These are phyloP conservation scores for Protaetia brevitarsis DNA, from an alignment of 1,140 invertebrate species.

Conservation along the genomic window DNA sequence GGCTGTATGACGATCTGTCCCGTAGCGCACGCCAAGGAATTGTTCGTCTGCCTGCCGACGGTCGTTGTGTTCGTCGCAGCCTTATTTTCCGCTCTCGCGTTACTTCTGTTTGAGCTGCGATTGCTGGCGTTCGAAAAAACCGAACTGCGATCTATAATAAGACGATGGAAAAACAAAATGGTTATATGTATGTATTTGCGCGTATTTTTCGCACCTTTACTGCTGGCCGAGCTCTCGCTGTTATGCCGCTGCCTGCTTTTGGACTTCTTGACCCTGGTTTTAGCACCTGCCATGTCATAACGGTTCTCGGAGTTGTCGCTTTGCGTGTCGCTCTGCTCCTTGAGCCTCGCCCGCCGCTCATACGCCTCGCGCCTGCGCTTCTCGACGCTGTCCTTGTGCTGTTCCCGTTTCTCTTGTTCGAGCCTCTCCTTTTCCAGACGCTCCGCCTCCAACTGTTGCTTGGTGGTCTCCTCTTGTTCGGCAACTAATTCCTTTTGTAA, in stretches of 20 bases:
- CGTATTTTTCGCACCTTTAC: constrained; percentile 30
- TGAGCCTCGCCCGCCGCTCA: constrained; percentile 32
- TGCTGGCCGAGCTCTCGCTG: constrained; percentile 27
- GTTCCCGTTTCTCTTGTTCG: constrained; percentile 24
- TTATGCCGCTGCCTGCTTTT: constrained; percentile 33
- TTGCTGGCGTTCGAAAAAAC: not conserved
- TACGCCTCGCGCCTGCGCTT: constrained; percentile 31
- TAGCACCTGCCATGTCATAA: constrained; percentile 44
- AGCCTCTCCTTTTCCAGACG: constrained; percentile 33
- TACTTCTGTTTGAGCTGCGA: not conserved
- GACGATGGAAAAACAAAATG: no score
- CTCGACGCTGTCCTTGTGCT: constrained; percentile 13
- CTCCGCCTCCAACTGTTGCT: constrained; percentile 45
- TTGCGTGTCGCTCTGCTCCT: constrained; percentile 29
- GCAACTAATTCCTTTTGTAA: not conserved
- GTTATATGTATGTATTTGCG: no score
- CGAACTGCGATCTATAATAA: constrained; percentile 16
- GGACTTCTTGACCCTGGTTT: constrained; percentile 36
- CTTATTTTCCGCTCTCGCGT: not conserved
- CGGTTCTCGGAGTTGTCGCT: constrained; percentile 31
- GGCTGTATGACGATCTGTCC: constrained; percentile 76
- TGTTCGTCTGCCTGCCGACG: constrained; percentile 77
- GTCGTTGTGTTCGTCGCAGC: constrained; percentile 22
- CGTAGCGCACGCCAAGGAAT: constrained; percentile 77
- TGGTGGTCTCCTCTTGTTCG: constrained; percentile 36